A percentile compares a stretch with the other conserved stretches of the same genome.
Conservation (phyloP, 1,140 invertebrate genomes). For the Anoplophora glabripennis region DNA sequence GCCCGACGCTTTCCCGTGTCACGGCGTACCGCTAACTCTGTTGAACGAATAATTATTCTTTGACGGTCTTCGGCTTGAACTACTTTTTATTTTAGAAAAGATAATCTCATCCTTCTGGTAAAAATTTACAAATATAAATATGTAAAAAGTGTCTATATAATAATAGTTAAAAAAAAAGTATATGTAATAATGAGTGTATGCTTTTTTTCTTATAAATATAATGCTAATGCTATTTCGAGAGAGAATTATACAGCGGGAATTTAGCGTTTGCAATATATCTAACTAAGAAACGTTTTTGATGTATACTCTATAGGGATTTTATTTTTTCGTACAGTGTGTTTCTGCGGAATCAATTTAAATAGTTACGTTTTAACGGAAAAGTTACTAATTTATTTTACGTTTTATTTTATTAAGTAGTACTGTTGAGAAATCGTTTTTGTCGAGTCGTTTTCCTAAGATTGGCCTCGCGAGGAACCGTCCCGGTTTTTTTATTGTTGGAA, state of each 20-base stretch:
- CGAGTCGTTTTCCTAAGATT: too few species aligned
- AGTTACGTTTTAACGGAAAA: neutral
- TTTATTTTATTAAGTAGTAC: too few species aligned
- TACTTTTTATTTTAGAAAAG: constrained; percentile 7
- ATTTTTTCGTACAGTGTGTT: constrained; percentile 8
- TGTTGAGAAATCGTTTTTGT: too few species aligned
- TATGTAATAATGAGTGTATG: constrained; percentile 18
- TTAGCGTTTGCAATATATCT: neutral
- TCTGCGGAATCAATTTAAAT: neutral
- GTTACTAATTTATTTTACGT: too few species aligned
- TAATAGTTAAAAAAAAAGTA: constrained; percentile 12
- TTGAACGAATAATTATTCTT: constrained; percentile 15
- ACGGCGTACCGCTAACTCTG: too few species aligned
- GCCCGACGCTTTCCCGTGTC: too few species aligned
- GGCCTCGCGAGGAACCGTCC: neutral
- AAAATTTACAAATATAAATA: constrained; percentile 16
- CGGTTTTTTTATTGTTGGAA: neutral
- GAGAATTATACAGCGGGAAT: neutral
- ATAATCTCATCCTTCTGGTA: constrained; percentile 2
- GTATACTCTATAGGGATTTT: constrained; percentile 10
- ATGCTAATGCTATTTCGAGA: constrained; percentile 3
- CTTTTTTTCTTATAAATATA: constrained; percentile 9
- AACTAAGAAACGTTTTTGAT: constrained; percentile 4
- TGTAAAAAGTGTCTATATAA: constrained; percentile 20
- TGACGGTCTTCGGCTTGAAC: constrained; percentile 4